phyloP scores from a whole-genome alignment of 1,140 invertebrate species.

The Plutomurus gul region DNA sequence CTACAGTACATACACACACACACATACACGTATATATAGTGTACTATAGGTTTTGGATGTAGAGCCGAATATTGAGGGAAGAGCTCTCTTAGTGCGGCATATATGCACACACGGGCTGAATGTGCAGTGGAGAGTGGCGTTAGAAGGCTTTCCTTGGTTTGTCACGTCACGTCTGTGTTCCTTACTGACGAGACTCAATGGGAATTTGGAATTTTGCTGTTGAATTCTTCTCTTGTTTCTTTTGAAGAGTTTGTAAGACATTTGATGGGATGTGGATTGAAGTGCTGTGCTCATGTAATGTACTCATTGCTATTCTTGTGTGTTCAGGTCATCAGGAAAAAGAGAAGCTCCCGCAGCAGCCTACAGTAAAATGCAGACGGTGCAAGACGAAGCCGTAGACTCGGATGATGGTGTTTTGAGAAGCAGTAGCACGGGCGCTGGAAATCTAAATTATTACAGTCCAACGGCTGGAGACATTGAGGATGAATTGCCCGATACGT shows the following conservation, averaged over 20 bases:
- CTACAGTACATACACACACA: too few relatives aligned
- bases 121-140: background rate
- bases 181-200: background rate
- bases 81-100: too few relatives aligned
- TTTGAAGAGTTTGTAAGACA: background rate
- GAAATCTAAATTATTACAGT: conserved; percentile 25
- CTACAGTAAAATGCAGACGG: conserved; percentile 45
- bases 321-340: conserved; percentile 30
- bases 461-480: conserved; percentile 8
- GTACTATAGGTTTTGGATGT: too few relatives aligned
- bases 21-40: too few relatives aligned
- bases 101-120: too few relatives aligned
- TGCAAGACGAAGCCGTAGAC: conserved; percentile 64
- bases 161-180: background rate
- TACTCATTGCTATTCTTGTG: conserved; percentile 26
- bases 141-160: background rate
- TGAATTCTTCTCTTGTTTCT: conserved; percentile 16
- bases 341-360: conserved; percentile 1
- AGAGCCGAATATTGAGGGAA: too few relatives aligned
- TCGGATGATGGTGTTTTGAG: conserved; percentile 6
- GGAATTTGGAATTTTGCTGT: background rate
- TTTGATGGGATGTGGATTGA: background rate
- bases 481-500: conserved; percentile 24
- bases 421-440: background rate
- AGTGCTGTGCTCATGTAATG: background rate